Evolutionary conservation across 92 coral and sea anemone genomes (phyloP).

Genomic region (Epizoanthus stellaris): DNA sequence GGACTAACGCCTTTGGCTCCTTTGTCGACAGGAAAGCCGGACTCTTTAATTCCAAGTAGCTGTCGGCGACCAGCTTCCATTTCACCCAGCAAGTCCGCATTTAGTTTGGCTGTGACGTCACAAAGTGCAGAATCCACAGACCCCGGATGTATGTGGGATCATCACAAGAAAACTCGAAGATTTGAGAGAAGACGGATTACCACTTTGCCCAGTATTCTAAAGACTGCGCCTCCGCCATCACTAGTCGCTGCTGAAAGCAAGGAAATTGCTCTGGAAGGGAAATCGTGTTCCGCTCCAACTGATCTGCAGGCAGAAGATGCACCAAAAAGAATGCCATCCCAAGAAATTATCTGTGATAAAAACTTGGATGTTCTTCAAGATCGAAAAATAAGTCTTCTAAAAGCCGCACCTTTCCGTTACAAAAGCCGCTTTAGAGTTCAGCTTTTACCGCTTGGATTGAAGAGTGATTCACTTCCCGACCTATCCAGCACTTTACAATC

Average conservation of each 20-base stretch:
- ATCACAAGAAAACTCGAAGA: background rate
- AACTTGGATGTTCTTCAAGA: background rate
- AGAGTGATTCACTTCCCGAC: conserved; percentile 63
- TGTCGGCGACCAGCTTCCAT: background rate
- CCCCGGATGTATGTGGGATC: background rate
- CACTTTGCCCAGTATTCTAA: background rate
- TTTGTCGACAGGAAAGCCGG: background rate
- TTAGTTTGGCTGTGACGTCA: conserved; percentile 8
- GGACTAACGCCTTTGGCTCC: background rate
- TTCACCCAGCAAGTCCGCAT: background rate
- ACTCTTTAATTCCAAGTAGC: background rate
- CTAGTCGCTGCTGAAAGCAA: background rate
- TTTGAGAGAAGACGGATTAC: conserved; percentile 1
- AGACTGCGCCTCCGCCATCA: background rate
- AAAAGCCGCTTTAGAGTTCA: conserved; percentile 65
- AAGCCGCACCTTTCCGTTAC: conserved; percentile 34
- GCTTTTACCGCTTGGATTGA: conserved; percentile 57
- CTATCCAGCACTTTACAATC: background rate
- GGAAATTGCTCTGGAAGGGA: conserved; percentile 8
- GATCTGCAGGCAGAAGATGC: background rate
- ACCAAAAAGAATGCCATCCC: background rate
- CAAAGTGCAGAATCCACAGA: background rate
- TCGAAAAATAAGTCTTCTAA: background rate
- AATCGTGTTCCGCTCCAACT: background rate
- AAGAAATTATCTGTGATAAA: background rate